A percentile compares a stretch with the other conserved stretches of the same genome.
Conservation (phyloP, 2,113 vertebrate genomes). For the Melanerpes aurifrons region DNA sequence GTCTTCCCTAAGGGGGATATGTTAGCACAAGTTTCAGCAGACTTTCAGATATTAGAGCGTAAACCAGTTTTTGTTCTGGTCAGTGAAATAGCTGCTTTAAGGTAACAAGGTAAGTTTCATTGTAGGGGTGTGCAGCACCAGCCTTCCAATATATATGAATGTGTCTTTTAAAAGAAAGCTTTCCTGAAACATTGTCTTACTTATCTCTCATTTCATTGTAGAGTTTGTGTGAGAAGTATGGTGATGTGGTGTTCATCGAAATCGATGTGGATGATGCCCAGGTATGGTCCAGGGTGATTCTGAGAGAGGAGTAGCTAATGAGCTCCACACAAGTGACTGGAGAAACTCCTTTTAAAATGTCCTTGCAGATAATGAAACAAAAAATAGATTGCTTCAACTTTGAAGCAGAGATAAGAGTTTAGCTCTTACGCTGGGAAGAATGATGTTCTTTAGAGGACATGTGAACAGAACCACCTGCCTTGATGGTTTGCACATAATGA, state of each 20-base stretch:
- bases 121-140: neutral
- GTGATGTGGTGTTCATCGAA: constrained; percentile 87
- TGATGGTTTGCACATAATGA: neutral
- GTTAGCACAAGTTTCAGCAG: neutral
- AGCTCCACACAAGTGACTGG: neutral
- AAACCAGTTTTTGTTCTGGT: neutral
- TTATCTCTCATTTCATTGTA: constrained; percentile 51
- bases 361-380: neutral
- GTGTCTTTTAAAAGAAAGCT: neutral
- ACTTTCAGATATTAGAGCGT: neutral
- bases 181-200: neutral
- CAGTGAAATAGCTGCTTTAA: neutral
- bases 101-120: neutral
- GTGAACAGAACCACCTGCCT: neutral
- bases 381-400: neutral
- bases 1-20: neutral
- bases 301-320: neutral
- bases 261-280: constrained; percentile 89
- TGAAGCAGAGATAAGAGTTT: neutral
- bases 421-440: neutral
- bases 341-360: neutral
- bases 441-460: neutral
- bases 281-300: constrained; percentile 67
- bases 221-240: constrained; percentile 68
- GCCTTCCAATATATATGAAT: neutral